A percentile compares a stretch with the other conserved stretches of the same genome.
Conservation (phyloP, 2,888 invertebrate species). For the Coenonympha arcania region DNA sequence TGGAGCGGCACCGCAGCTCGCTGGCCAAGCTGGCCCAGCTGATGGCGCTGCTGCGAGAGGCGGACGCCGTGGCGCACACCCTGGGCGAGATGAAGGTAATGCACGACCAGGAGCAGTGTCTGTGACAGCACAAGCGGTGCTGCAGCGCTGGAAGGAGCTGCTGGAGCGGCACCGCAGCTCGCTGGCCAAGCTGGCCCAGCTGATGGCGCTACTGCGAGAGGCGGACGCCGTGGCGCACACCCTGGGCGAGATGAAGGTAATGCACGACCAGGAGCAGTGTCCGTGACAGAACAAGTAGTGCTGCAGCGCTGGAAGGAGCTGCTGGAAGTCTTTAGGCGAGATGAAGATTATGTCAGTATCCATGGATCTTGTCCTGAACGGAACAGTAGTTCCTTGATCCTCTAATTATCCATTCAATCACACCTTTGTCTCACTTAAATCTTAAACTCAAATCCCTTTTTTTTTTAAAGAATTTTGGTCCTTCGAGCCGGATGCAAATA, state of each 20-base stretch:
- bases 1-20: no score
- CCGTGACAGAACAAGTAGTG: no score
- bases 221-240: slow-evolving; percentile 91
- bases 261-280: no score
- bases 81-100: no score
- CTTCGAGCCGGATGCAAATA: neutral
- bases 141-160: slow-evolving; percentile 89
- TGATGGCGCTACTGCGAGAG: slow-evolving; percentile 92
- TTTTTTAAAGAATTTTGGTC: neutral
- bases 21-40: no score
- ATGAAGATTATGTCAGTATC: no score
- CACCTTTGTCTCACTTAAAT: neutral
- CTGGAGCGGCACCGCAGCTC: slow-evolving; percentile 83
- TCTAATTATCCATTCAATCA: neutral
- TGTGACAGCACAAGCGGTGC: slow-evolving; percentile 81
- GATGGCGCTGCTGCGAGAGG: no score
- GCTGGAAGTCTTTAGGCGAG: no score
- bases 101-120: slow-evolving; percentile 88
- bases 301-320: no score
- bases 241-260: slow-evolving; percentile 86
- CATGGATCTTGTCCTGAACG: no score
- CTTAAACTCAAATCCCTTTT: neutral
- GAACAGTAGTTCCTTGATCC: no score
- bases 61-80: no score
- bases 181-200: slow-evolving; percentile 83